Evolutionary conservation across 1,140 invertebrate species (phyloP).

Genomic region (Tetragnatha versicolor): DNA sequence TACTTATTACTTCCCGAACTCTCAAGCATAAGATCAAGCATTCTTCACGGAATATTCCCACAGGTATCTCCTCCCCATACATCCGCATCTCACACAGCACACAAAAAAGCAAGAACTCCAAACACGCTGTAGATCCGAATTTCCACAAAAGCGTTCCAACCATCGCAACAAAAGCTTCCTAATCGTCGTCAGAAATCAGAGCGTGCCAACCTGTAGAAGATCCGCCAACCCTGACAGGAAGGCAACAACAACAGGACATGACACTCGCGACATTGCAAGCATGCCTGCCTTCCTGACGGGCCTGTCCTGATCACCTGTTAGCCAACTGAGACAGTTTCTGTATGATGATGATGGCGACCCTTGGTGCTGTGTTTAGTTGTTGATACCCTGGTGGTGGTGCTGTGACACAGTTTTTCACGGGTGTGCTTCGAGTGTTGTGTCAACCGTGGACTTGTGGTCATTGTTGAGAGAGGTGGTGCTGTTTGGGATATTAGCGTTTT

Average conservation of each 20-base stretch:
- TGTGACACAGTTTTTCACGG: slow-evolving; percentile 11
- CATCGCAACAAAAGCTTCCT: too few species aligned
- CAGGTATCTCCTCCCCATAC: too few species aligned
- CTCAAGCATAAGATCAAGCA: too few species aligned
- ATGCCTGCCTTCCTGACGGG: background rate
- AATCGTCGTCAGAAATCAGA: slow-evolving; percentile 15
- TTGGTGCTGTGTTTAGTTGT: background rate
- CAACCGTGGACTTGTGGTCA: too few species aligned
- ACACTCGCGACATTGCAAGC: background rate
- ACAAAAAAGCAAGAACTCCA: too few species aligned
- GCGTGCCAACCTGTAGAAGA: background rate
- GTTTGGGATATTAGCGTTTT: too few species aligned
- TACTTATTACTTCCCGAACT: too few species aligned
- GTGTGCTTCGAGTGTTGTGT: background rate
- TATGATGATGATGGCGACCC: background rate
- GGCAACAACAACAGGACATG: background rate
- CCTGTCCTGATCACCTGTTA: background rate
- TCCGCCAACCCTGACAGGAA: slow-evolving; percentile 1
- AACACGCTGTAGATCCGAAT: background rate
- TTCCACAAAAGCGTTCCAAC: background rate
- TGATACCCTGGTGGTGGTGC: too few species aligned
- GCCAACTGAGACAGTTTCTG: background rate
- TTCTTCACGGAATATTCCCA: too few species aligned
- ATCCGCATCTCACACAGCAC: too few species aligned
- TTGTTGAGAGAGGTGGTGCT: too few species aligned